Percentiles rank a stretch among this genome's conserved stretches.
Evolutionary conservation across 2,113 vertebrate genomes (phyloP).

Genomic region (Argyrosomus japonicus): DNA sequence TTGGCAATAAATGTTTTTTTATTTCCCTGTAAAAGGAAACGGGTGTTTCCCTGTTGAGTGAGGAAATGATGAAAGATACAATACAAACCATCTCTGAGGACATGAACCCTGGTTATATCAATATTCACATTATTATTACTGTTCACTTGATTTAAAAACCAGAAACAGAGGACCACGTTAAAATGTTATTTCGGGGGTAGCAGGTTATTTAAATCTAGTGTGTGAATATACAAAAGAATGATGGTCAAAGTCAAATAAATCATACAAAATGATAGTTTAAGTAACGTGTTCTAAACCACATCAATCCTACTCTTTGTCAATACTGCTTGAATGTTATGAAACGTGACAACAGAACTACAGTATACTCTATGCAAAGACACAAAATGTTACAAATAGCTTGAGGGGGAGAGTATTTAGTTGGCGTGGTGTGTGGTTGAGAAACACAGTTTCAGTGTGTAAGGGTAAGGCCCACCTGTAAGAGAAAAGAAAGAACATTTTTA

Average conservation of each 20-base stretch:
- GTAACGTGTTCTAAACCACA: conserved; percentile 57
- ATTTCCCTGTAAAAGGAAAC: not conserved
- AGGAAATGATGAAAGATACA: not conserved
- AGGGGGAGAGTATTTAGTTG: conserved; percentile 81
- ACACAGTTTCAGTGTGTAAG: conserved; percentile 94
- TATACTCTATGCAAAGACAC: conserved; percentile 53
- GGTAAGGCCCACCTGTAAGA: conserved; percentile 90
- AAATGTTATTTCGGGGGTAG: conserved; percentile 26
- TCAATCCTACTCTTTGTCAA: conserved; percentile 55
- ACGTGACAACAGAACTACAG: conserved; percentile 46
- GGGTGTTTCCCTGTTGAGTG: not conserved
- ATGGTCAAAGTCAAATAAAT: conserved; percentile 43
- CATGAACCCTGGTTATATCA: conserved; percentile 24
- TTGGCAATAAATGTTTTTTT: not conserved
- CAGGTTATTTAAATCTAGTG: conserved; percentile 38
- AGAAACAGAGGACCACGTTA: conserved; percentile 24
- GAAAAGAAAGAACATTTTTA: not conserved
- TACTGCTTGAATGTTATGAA: conserved; percentile 37
- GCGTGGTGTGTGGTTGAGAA: conserved; percentile 94
- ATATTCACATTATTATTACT: conserved; percentile 23
- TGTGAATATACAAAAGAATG: conserved; percentile 59
- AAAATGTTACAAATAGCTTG: conserved; percentile 53
- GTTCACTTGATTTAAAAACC: conserved; percentile 66
- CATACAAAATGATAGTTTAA: conserved; percentile 63
- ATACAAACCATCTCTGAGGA: conserved; percentile 11